These are phyloP conservation scores for Peromyscus attwateri DNA, from an alignment of 2,797 vertebrate species.

Conservation along the genomic window DNA sequence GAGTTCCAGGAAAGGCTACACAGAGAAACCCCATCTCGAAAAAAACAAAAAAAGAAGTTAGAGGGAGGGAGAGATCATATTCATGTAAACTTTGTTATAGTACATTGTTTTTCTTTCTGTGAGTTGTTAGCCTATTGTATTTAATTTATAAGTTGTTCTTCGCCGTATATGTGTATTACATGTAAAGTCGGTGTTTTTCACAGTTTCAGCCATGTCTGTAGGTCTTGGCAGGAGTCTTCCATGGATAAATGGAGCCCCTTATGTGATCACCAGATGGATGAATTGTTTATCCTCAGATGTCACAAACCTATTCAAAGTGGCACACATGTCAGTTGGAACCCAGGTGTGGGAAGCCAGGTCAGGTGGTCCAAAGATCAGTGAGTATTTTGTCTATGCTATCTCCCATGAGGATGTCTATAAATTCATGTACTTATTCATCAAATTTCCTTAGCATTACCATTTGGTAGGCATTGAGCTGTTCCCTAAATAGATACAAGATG, in stretches of 20 bases:
- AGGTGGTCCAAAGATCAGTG: not conserved
- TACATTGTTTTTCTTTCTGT: not conserved
- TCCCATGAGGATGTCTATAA: not conserved
- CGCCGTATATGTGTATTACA: not conserved
- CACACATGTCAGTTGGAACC: not conserved
- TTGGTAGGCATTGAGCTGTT: not conserved
- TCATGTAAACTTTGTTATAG: not conserved
- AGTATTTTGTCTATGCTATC: not conserved
- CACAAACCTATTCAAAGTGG: not conserved
- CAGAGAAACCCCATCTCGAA: too few species aligned
- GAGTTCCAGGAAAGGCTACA: too few species aligned
- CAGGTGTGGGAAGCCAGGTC: not conserved
- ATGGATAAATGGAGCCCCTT: not conserved
- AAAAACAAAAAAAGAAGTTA: not conserved
- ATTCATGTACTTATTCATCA: not conserved
- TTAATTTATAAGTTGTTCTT: not conserved
- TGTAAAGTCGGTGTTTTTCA: not conserved
- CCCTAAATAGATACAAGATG: not conserved
- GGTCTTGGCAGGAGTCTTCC: not conserved
- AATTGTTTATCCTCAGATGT: not conserved
- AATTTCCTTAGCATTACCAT: not conserved
- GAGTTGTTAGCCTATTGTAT: not conserved
- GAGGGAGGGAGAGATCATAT: not conserved
- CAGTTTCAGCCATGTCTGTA: too few species aligned
- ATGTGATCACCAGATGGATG: not conserved